Base-by-base conservation (phyloP, 2,888 invertebrate species). In the Homarus gammarus region DNA sequence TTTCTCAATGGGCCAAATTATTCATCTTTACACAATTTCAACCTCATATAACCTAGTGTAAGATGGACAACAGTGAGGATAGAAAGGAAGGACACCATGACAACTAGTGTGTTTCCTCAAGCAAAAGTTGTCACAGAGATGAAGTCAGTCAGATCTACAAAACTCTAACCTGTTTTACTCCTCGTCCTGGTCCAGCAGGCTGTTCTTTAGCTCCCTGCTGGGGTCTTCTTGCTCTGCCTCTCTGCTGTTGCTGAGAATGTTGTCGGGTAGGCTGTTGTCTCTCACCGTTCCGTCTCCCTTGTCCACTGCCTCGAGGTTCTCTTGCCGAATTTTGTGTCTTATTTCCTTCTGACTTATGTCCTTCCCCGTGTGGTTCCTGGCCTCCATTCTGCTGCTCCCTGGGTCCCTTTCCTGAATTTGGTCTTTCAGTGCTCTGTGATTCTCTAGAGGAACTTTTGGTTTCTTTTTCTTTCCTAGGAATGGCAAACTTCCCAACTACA, bases 401-500 rank as follows among this genome's bases (percentile, higher is more conserved):
- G 3, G 40, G 38, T n/a, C 84, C 70, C 68, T 83, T 81, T 12
- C 68, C 72, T 36, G 51, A 68, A 51, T n/a, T 81, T 18, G 70
- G 38, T 40, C 61, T 81, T 18, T 70, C 56, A n/a, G 38, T 56
- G 38, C 81, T 87, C 40, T 87, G 79, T n/a, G 51, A 64, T 49
- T 78, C 64, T 68, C n/a, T 38, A n/a, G 49, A 77, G 10, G 84
- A 18, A 56, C 51, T 86, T 38, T 86, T 68, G 12, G 22, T 49
- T 61, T 87, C 72, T 77, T 78, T 86, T 64, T 92, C 92, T 87
- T 93, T 93, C 82, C 92, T 92, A 2, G 94, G 93, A 72, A 95
- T 93, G 6, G 97, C 97, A 93, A 97, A 97, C 94, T 97, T 97
- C 44, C 97, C 97, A 87, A 98, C 97, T 49, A 98, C 97, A 0